Evolutionary conservation across 2,888 invertebrate genomes (phyloP), one percentile per base, ranked within the genome.

Genomic region (Periphyllus acericola): DNA sequence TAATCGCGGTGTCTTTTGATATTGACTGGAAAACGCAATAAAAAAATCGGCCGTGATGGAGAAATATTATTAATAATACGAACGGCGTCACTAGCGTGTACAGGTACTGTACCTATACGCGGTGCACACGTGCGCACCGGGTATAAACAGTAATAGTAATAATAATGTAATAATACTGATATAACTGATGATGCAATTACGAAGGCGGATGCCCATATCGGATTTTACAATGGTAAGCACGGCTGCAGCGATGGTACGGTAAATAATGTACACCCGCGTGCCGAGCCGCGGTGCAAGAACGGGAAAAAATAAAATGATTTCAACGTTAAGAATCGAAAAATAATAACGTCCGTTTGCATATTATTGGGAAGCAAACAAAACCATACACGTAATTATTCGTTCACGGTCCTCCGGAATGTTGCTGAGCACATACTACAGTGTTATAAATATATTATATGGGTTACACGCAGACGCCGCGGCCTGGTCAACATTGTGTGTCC

Each of bases 1-100:
- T 68, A 76, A 84, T 78, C 68, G 84, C 84, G 84, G 84, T 85
- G 78, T 68, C 84, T 85, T 85, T 85, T 85, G 84, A 85, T 78
- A 78, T 85, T n/a, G 84, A 85, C 84, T 68, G 84, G 46, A 85
- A 78, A 85, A 78, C 84, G 84, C 76, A 68, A 85, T 84, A 85
- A 85, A 68, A 36, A 85, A 85, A 85, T 85, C 84, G 78, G n/a
- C 76, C 34, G 76, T 78, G 68, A 85, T 78, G 84, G 76, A 85
- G 68, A 85, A 84, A 76, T 84, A 84, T 84, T 83, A 66, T 46
- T 83, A 83, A 29, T 80, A 32, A 68, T 68, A 85, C 32, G 29
- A 83, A 83, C 72, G 34, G 19, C 72, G 36, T 71, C 71, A 32
- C 71, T 32, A n/a, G n/a, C n/a, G n/a, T n/a, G 14, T 29, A 68